A percentile compares a stretch with the other conserved stretches of the same genome.
These are phyloP conservation scores for Chloroceryle inda DNA, from an alignment of 2,797 vertebrate species.

Conservation along the genomic window DNA sequence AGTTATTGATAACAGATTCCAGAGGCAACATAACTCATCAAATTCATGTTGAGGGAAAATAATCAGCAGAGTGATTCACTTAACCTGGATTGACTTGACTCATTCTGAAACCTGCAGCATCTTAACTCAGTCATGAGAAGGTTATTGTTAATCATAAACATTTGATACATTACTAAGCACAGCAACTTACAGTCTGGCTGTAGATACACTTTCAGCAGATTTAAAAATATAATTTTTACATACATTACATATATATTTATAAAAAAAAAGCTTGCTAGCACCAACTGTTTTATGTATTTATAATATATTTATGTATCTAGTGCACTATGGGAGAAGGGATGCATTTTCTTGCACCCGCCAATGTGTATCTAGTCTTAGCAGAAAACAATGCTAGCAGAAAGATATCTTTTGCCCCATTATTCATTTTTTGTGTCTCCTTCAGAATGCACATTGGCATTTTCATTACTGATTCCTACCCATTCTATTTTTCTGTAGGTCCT, in stretches of 20 bases:
- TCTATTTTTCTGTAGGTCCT: background rate
- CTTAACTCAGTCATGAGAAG: background rate
- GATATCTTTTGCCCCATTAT: background rate
- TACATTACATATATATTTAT: too few species aligned
- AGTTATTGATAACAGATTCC: constrained; percentile 76
- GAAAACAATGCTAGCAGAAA: background rate
- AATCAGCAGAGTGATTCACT: constrained; percentile 54
- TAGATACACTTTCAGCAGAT: background rate
- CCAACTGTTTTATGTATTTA: background rate
- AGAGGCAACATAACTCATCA: constrained; percentile 49
- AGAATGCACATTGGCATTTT: background rate
- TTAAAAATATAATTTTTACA: background rate
- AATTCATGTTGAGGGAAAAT: constrained; percentile 41
- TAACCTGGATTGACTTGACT: constrained; percentile 54
- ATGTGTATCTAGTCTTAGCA: background rate
- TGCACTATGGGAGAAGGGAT: background rate
- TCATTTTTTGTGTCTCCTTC: background rate
- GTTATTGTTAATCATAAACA: constrained; percentile 6
- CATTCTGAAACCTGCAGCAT: background rate
- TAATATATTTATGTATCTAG: background rate
- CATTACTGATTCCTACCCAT: background rate
- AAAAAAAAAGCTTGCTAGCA: too few species aligned
- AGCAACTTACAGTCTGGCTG: background rate
- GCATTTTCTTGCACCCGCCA: background rate
- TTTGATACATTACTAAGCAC: background rate